phyloP scores from a whole-genome alignment of 1,140 invertebrate species.

The Zaprionus tsacasi region DNA sequence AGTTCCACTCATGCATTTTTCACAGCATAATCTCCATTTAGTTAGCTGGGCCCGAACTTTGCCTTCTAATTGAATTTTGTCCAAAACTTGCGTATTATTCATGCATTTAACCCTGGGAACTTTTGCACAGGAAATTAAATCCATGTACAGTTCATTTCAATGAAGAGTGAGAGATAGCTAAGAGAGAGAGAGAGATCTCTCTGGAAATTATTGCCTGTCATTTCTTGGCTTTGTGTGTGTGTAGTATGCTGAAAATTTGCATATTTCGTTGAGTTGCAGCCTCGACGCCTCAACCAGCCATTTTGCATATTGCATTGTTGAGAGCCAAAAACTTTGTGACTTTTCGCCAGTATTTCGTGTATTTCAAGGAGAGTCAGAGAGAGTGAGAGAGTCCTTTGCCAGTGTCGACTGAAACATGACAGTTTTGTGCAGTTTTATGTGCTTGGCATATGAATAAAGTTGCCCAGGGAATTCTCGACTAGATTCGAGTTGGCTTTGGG shows the following conservation, averaged over 20 bases:
- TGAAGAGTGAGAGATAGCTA: neutral
- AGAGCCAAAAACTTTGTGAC: constrained; percentile 64
- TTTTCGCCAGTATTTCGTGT: constrained; percentile 29
- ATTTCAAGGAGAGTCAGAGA: neutral
- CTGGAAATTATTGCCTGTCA: constrained; percentile 34
- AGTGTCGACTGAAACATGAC: constrained; percentile 49
- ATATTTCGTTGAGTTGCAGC: constrained; percentile 35
- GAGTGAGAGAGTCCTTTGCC: neutral
- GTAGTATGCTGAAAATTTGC: constrained; percentile 26
- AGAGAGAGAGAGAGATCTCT: neutral
- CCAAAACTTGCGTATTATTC: constrained; percentile 10
- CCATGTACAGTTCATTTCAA: constrained; percentile 35
- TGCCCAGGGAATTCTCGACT: neutral
- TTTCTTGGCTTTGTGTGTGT: constrained; percentile 8
- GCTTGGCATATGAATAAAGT: constrained; percentile 66
- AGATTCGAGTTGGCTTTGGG: constrained; percentile 6
- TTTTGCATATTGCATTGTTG: constrained; percentile 62
- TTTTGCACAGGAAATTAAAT: constrained; percentile 9
- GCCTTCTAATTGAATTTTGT: constrained; percentile 64
- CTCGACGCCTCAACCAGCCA: constrained; percentile 40
- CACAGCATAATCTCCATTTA: constrained; percentile 12
- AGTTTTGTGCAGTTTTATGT: constrained; percentile 67
- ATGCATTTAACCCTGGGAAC: constrained; percentile 5
- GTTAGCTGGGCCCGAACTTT: constrained; percentile 27
- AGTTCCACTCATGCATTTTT: neutral